Conservation (phyloP, 1,140 invertebrate genomes). For the Holotrichia oblita region DNA sequence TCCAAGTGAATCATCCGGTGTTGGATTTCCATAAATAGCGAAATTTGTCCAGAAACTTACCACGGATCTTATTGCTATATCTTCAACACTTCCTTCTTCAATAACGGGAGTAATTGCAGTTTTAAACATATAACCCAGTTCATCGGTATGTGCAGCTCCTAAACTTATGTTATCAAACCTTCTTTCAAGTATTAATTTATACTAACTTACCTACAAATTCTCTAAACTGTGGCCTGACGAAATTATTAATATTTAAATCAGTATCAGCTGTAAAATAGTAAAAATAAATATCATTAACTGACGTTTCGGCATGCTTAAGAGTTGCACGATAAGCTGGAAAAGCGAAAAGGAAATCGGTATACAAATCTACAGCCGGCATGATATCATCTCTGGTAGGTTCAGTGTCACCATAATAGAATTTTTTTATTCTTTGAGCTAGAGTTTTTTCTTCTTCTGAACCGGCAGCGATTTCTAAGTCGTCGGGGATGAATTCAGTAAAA, state of each 20-base stretch:
- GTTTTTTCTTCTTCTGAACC: neutral
- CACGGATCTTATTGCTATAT: slow-evolving; percentile 36
- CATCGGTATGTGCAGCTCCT: neutral
- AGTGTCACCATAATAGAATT: neutral
- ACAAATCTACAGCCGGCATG: neutral
- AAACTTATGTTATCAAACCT: neutral
- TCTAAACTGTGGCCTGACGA: neutral
- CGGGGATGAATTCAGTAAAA: neutral
- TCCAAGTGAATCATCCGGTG: slow-evolving; percentile 30
- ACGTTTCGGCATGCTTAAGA: neutral
- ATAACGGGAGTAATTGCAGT: neutral
- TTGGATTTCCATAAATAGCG: slow-evolving; percentile 61
- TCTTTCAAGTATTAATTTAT: neutral
- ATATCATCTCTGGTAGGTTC: neutral
- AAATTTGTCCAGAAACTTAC: slow-evolving; percentile 63
- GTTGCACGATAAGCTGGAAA: neutral
- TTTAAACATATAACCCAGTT: neutral
- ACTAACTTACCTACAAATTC: neutral
- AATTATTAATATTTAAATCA: neutral
- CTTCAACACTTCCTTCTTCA: neutral
- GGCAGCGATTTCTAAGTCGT: neutral
- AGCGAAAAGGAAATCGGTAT: neutral
- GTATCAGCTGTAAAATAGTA: neutral
- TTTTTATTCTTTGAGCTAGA: neutral
- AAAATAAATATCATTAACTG: neutral